Evolutionary conservation across 1,140 invertebrate genomes (phyloP).

Genomic region (Aphidius gifuensis): DNA sequence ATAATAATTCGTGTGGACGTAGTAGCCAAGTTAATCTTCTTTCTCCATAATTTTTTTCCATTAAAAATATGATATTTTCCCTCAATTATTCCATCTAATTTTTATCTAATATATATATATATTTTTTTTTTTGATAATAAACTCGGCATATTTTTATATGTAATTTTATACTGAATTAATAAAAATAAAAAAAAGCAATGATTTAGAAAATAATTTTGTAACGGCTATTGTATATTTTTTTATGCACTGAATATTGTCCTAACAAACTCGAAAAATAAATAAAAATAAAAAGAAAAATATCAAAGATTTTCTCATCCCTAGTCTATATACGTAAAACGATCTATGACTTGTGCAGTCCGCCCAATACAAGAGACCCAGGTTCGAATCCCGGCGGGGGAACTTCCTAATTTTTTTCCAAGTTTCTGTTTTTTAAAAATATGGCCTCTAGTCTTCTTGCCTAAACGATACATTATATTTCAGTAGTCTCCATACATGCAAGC

Average conservation of each 20-base stretch:
- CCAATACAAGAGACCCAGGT: no score
- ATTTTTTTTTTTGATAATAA: constrained; percentile 7
- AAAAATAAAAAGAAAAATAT: constrained; percentile 31
- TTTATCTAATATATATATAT: neutral
- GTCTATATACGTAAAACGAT: no score
- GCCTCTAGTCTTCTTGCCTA: no score
- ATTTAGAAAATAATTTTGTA: constrained; percentile 51
- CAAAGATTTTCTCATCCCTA: no score
- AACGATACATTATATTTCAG: no score
- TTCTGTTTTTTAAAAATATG: no score
- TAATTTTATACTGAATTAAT: constrained; percentile 31
- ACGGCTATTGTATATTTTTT: constrained; percentile 55
- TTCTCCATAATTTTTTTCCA: neutral
- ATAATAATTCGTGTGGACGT: neutral
- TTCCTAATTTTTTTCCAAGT: no score
- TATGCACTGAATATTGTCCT: constrained; percentile 48
- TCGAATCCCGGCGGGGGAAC: no score
- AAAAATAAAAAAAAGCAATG: constrained; percentile 37
- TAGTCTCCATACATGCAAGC: no score
- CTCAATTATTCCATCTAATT: neutral
- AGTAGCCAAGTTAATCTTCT: no score
- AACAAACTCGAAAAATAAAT: constrained; percentile 41
- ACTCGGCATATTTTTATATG: constrained; percentile 30
- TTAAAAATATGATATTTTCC: neutral
- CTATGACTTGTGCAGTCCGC: no score